Evolutionary conservation across 2,888 invertebrate species (phyloP), one percentile per base, ranked within the genome.

Genomic region (Eurytoma californica): DNA sequence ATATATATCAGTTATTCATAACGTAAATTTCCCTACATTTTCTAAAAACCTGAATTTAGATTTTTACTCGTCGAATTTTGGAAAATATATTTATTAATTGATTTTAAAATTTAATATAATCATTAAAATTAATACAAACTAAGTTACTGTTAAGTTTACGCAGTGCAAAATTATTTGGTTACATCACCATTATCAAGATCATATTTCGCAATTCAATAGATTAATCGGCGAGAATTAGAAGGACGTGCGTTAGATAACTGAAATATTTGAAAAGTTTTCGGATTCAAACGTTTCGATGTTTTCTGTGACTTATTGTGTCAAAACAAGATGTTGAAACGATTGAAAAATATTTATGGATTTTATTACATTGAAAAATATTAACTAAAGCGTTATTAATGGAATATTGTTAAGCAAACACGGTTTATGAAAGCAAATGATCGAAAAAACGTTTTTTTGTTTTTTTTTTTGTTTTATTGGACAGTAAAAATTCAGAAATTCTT

Each of bases 181-280:
- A 47, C 49, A 51, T 47, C 69, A 28, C 49, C 39, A 18, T 72
- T 61, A 60, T 72, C 24, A 60, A 49, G 60, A 51, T 72, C 28
- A 13, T 24, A 51, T 72, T 61, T 69, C 55, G 69, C 28, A 69
- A 69, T 69, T 20, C 30, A 20, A 57, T 47, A 57, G 30, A 39
- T 57, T 51, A 67, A 67, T 67, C 55, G 68, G 18, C n/a, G 57
- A 30, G 55, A 55, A 68, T 68, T 68, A 57, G 28, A 55, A 68
- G 55, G 67, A 55, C 28, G 51, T 16, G 66, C 24, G 67, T 68
- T 55, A n/a, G 9, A 39, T 68, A 18, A n/a, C 20, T 65, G 39
- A 18, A 47, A 49, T 49, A 28, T 68, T 68, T 53, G n/a, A 9
- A 16, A 68, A 53, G 7, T 28, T 3, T 39, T 39, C 39, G 2